phyloP scores from a whole-genome alignment of 1,140 invertebrate genomes.

The Drosophila novamexicana region DNA sequence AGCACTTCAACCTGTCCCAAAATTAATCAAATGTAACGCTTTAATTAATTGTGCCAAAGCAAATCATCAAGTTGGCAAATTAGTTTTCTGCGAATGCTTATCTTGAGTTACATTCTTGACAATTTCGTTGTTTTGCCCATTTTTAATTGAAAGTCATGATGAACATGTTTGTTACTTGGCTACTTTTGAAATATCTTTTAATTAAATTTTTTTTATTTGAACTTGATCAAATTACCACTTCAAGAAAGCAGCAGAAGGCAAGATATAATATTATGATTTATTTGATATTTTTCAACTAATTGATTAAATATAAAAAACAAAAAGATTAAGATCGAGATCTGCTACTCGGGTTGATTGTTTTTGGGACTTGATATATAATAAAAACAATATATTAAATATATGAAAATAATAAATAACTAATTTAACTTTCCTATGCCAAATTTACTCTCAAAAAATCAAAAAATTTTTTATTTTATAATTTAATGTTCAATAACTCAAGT shows the following conservation, averaged over 20 bases:
- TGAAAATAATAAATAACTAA: too few relatives aligned
- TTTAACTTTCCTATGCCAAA: too few relatives aligned
- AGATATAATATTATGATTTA: neutral
- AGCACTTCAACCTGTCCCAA: neutral
- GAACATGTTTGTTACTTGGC: neutral
- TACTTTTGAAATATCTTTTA: conserved; percentile 1
- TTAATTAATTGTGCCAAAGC: conserved; percentile 30
- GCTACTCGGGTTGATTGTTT: too few relatives aligned
- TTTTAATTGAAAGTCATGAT: neutral
- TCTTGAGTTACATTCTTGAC: neutral
- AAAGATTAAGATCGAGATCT: too few relatives aligned
- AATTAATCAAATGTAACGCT: conserved; percentile 28
- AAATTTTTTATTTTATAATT: too few relatives aligned
- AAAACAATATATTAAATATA: too few relatives aligned
- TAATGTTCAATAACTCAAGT: too few relatives aligned
- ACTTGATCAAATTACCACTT: neutral
- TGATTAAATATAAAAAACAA: too few relatives aligned
- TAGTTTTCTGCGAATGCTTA: conserved; percentile 2
- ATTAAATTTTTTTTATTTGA: neutral
- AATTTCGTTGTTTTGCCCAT: neutral
- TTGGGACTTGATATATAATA: too few relatives aligned
- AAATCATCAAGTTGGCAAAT: conserved; percentile 11
- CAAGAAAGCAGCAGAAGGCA: neutral
- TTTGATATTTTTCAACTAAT: neutral
- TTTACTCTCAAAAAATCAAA: too few relatives aligned